Percentiles rank a stretch among this genome's conserved stretches.
Evolutionary conservation across 2,797 vertebrate species (phyloP).

Genomic region (Pipistrellus nathusii): DNA sequence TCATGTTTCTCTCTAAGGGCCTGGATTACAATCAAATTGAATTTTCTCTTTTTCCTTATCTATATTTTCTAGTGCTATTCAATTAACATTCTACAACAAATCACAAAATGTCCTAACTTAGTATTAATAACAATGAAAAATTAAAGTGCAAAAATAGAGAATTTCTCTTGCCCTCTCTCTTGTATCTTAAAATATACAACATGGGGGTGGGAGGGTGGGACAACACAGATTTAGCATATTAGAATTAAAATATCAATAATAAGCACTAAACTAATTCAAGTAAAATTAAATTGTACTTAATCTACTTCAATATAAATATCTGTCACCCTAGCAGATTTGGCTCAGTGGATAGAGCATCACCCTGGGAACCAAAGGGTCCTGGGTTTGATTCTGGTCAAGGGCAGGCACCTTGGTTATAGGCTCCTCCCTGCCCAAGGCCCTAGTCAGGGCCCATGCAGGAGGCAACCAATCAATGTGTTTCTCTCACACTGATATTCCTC

Average conservation of each 20-base stretch:
- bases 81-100: neutral
- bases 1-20: neutral
- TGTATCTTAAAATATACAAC: neutral
- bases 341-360: too few species aligned
- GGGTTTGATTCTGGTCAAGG: too few species aligned
- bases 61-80: neutral
- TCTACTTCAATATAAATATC: neutral
- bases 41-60: neutral
- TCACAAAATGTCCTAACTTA: neutral
- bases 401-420: too few species aligned
- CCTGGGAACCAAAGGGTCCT: too few species aligned
- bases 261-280: conserved; percentile 1
- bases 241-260: neutral
- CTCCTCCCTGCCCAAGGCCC: too few species aligned
- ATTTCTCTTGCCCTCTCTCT: neutral
- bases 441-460: too few species aligned
- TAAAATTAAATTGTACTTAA: neutral
- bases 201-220: neutral
- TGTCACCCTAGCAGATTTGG: too few species aligned
- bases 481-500: too few species aligned
- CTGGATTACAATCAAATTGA: neutral
- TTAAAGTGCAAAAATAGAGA: conserved; percentile 2
- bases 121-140: neutral
- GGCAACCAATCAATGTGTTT: too few species aligned
- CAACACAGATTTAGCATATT: neutral